A percentile compares a stretch with the other conserved stretches of the same genome.
Evolutionary conservation across 2,113 vertebrate genomes (phyloP).

Genomic region (Suncus etruscus): DNA sequence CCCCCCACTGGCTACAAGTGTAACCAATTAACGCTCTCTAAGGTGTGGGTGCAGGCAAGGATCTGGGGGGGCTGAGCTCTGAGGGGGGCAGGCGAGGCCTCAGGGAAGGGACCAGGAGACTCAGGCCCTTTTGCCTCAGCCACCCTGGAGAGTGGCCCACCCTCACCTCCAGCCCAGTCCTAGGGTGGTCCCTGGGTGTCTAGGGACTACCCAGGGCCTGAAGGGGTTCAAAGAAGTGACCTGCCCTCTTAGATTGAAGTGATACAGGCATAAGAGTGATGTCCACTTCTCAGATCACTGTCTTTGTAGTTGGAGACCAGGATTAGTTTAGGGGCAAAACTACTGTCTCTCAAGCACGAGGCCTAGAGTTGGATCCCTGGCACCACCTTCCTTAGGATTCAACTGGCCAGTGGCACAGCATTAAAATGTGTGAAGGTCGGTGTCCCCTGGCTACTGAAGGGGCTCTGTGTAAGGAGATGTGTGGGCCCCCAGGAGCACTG

Average conservation of each 20-base stretch:
- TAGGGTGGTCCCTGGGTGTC: too few relatives aligned
- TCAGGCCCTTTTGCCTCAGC: background rate
- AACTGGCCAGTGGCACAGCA: too few relatives aligned
- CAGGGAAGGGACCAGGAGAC: background rate
- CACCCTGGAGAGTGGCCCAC: background rate
- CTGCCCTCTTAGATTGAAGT: background rate
- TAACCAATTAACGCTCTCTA: constrained; percentile 65
- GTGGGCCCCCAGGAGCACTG: too few relatives aligned
- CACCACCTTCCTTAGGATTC: too few relatives aligned
- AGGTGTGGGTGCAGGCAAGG: constrained; percentile 61
- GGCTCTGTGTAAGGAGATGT: too few relatives aligned
- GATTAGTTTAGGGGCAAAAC: too few relatives aligned
- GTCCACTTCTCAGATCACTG: background rate
- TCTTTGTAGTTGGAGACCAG: too few relatives aligned
- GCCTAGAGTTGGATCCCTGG: too few relatives aligned
- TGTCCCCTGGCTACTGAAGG: too few relatives aligned
- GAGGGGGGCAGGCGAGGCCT: background rate
- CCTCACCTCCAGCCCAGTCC: background rate
- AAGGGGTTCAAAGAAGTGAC: background rate
- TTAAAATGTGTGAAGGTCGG: too few relatives aligned
- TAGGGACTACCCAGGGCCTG: background rate
- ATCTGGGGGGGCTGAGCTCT: constrained; percentile 22
- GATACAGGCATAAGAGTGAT: constrained; percentile 3
- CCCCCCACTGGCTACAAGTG: constrained; percentile 26
- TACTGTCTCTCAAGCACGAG: too few relatives aligned